Base-by-base conservation (phyloP, 2,797 vertebrate species). In the Sebastes itinus region DNA sequence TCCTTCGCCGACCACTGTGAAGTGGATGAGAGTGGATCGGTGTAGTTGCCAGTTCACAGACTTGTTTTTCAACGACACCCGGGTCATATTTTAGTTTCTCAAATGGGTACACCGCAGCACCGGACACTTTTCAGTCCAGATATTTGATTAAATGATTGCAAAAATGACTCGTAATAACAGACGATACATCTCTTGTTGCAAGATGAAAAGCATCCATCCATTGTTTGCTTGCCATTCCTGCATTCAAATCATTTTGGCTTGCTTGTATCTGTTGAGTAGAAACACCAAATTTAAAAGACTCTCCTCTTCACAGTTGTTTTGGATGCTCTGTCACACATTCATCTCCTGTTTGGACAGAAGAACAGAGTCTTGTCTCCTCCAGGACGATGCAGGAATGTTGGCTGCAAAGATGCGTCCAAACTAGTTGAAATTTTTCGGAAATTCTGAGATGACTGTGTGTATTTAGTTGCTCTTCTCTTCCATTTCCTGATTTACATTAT, bases 341-440 rank as follows among this genome's bases (percentile, higher is more conserved):
- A 61, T 63, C 33, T 68, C 23, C 67, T 55, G 16, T 64, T 12
- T 25, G 38, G n/a, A 49, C 23, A 35, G 30, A 28, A 18, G 35
- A 20, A 64, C 25, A 38, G 32, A 61, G 75, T 69, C 55, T 30
- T 3, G 65, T 49, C 84, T 78, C 59, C 74, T 74, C 65, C 69
- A 75, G 23, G 55, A 77, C 59, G 64, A 78, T 38, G 80, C 71
- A 84, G 78, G 73, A 82, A 73, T 74, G 62, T 25, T 81, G n/a
- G n/a, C 27, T 70, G n/a, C 33, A 23, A 59, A 38, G 8, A 64
- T 14, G 5, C 28, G 32, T 12, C 32, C 18, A 65, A 46, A 23
- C 33, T 42, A 58, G 18, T 35, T 35, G 18, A 46, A 13, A 27
- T 27, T 28, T 59, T 42, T 66, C 1, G 4, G 63, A 66, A 66